Conservation (phyloP, 2,113 vertebrate species). For the Rhinogobius similis region DNA sequence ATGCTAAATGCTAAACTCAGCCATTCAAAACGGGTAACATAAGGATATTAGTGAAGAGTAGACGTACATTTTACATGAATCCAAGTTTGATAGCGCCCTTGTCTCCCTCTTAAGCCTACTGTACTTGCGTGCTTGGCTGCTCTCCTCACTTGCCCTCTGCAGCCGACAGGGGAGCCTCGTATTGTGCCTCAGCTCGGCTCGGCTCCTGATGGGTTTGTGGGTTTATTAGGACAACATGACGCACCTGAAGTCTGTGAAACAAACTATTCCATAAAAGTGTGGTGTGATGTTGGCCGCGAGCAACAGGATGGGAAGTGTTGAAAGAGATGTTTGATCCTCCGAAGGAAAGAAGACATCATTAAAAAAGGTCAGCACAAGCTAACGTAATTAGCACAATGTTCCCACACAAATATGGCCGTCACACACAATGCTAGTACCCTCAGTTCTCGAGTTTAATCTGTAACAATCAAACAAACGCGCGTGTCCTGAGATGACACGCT, state of each 20-base stretch:
- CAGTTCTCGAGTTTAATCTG: not conserved
- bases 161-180: constrained; percentile 3
- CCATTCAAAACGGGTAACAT: not conserved
- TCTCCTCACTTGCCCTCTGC: constrained; percentile 4
- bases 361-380: not conserved
- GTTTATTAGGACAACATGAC: constrained; percentile 53
- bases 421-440: not conserved
- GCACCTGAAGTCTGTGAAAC: constrained; percentile 43
- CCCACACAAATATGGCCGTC: not conserved
- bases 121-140: not conserved
- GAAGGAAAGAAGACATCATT: constrained; percentile 8
- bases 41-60: not conserved
- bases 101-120: not conserved
- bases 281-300: constrained; percentile 47
- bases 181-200: constrained; percentile 15
- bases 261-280: constrained; percentile 52
- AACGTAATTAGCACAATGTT: not conserved
- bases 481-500: not conserved
- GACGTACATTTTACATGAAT: too few species aligned
- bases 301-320: constrained; percentile 40
- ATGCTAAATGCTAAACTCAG: too few species aligned
- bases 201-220: constrained; percentile 11
- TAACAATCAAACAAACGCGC: not conserved
- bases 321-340: constrained; percentile 16
- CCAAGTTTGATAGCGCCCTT: too few species aligned